Evolutionary conservation across 2,113 vertebrate species (phyloP), one percentile per base, ranked within the genome.

Genomic region (Pholis gunnellus): DNA sequence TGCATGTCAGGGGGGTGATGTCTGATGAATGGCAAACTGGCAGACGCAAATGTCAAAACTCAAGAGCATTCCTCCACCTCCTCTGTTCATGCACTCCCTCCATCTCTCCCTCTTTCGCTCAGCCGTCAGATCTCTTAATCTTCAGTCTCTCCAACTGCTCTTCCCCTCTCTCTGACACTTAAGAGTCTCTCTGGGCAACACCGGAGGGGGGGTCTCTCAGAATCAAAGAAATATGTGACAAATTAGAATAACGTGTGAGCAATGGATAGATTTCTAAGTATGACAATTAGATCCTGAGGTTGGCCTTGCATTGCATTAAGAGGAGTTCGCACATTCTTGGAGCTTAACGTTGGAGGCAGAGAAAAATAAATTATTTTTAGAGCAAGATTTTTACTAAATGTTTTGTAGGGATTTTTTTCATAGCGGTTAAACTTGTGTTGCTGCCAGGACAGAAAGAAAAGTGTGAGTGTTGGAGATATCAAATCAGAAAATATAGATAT

Each of bases 61-160:
- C 34, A 25, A 52, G 11, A 66, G 22, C 70, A 15, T 20, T 36
- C 46, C 48, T 31, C 36, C 14, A 3, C 18, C n/a, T 80, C 68
- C 25, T 44, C 68, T 44, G 3, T 9, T 48, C 44, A 17, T 0
- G n/a, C 57, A 48, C 50, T 60, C 10, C 42, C 27, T 52, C 36
- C 61, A 44, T 44, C 42, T n/a, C 36, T 40, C 52, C 56, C 65
- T 78, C 57, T 67, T 36, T 68, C 79, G 25, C 80, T 27, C 40
- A 65, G 60, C 81, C 68, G 48, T 78, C 77, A 78, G 9, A 86
- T 79, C 70, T 48, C 59, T 66, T 75, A 34, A 72, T 78, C 48
- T 52, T 17, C 11, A 18, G 17, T 38, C 56, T 36, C 57, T 70
- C 17, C 17, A 22, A 38, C 34, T 46, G 64, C 73, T 31, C 64